Base-by-base conservation (phyloP, 2,113 vertebrate species). In the Cinclus cinclus region DNA sequence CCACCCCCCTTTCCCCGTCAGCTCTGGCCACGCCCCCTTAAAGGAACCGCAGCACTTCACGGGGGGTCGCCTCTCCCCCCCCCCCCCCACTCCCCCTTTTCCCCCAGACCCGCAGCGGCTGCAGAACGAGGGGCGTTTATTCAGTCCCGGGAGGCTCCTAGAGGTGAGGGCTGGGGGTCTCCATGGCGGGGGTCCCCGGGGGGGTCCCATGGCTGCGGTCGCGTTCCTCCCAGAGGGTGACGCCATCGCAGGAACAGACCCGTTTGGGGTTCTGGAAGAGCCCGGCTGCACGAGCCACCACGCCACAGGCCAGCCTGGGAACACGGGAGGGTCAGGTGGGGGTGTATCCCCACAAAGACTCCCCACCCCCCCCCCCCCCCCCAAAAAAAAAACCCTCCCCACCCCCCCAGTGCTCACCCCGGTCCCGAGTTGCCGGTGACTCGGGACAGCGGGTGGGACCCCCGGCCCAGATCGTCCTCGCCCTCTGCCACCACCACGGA, bases 191-290 rank as follows among this genome's bases (percentile, higher is more conserved):
- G 42, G 27, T 49, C 23, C 23, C 23, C 14, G 98, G 14, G 20
- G 31, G 8, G 33, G 47, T 27, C 14, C 64, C 64, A 25, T 14
- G 55, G 55, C 44, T 98, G 18, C 96, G 94, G 79, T 98, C 98
- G 53, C 98, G 94, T 96, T 99, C 99, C 83, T 99, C 99, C 99
- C 99, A 99, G 24, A 99, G 97, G 6, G 99, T 99, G 65, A 99
- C 95, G 8, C 99, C 99, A 2, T 99, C 98, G 5, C 99, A 99
- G 33, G 98, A 95, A 28, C 99, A 99, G 47, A 99, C 97, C 88
- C 97, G 97, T 77, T 99, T 99, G 79, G 98, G 96, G 90, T 99
- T 99, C 96, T 99, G 98, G 97, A 99, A 99, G 13, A 99, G 98
- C 49, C 99, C 98, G 0, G 99, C 98, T 0, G 99, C 98, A 6